phyloP scores from a whole-genome alignment of 1,140 invertebrate species.

The Apocrypta bakeri region DNA sequence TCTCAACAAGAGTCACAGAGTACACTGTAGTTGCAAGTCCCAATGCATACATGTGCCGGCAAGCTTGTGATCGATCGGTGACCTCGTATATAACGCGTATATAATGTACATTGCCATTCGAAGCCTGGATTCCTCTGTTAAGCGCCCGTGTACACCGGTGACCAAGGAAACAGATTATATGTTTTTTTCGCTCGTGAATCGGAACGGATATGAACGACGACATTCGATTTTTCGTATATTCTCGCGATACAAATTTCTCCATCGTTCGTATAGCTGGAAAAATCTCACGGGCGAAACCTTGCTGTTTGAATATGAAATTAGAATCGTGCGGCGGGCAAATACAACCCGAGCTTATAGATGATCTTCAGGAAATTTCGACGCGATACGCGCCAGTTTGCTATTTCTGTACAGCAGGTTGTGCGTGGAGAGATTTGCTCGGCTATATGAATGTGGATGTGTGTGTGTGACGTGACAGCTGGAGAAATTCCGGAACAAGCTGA shows the following conservation, averaged over 20 bases:
- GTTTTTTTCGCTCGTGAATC: neutral
- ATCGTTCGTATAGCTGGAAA: neutral
- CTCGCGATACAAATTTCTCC: constrained; percentile 38
- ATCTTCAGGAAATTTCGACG: constrained; percentile 29
- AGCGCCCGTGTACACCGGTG: neutral
- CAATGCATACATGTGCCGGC: neutral
- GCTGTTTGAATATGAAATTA: constrained; percentile 49
- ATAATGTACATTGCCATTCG: neutral
- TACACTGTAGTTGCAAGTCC: neutral
- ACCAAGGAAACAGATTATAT: neutral
- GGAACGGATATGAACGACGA: neutral
- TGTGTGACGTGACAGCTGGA: neutral
- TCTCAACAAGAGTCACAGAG: neutral
- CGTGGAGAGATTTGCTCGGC: neutral
- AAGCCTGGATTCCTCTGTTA: neutral
- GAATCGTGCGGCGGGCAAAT: neutral
- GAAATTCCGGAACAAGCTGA: neutral
- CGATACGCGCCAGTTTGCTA: neutral
- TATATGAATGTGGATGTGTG: neutral
- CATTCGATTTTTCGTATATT: constrained; percentile 2
- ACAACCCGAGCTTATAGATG: constrained; percentile 7
- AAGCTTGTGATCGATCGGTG: constrained; percentile 18
- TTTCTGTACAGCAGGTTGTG: neutral
- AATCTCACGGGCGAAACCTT: neutral
- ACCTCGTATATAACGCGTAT: neutral